Percentiles rank a stretch among this genome's conserved stretches.
These are phyloP conservation scores for Fregetta grallaria DNA, from an alignment of 2,113 vertebrate genomes.

Conservation along the genomic window DNA sequence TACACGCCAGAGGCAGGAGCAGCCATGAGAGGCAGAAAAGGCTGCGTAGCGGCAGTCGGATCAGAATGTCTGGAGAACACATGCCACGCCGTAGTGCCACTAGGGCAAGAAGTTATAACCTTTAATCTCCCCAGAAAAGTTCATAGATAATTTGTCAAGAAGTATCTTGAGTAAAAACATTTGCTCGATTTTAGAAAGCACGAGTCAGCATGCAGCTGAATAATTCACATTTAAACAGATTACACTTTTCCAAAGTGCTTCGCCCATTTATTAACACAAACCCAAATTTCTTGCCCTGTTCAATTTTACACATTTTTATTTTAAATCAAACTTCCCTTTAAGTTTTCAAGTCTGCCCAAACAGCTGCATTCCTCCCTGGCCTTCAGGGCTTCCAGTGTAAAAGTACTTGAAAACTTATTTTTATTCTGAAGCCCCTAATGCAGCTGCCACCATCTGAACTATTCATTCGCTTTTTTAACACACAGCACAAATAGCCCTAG, in stretches of 20 bases:
- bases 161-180: not conserved
- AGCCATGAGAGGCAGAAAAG: not conserved
- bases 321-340: not conserved
- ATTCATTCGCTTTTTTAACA: not conserved
- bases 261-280: not conserved
- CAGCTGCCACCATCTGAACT: not conserved
- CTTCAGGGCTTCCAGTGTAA: not conserved
- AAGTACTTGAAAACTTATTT: no score
- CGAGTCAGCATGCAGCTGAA: accelerated
- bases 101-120: no score
- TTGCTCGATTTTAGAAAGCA: not conserved
- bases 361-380: not conserved
- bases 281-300: accelerated
- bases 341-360: not conserved
- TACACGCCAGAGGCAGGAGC: not conserved
- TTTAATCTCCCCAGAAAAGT: accelerated
- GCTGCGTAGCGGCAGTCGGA: accelerated
- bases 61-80: not conserved
- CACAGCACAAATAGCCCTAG: not conserved
- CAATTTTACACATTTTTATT: accelerated
- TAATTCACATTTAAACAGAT: not conserved
- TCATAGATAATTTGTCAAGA: accelerated
- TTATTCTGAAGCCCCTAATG: not conserved
- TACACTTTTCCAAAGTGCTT: no score
- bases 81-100: accelerated